phyloP scores from a whole-genome alignment of 2,888 invertebrate genomes.

The Brachyptera putata region DNA sequence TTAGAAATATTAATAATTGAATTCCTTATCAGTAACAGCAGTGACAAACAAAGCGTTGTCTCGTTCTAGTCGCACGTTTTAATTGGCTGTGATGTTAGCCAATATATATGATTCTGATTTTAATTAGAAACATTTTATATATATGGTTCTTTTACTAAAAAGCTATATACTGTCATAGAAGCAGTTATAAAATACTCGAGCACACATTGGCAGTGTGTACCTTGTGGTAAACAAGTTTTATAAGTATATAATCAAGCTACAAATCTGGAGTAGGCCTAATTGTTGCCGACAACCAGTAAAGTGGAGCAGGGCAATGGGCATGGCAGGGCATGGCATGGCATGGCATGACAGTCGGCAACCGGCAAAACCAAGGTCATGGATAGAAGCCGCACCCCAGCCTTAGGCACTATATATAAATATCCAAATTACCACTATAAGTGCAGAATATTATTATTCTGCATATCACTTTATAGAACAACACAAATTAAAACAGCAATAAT shows the following conservation, averaged over 20 bases:
- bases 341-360: neutral
- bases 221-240: constrained; percentile 18
- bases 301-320: constrained; percentile 16
- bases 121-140: no score
- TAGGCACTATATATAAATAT: neutral
- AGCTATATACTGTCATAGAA: no score
- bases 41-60: no score
- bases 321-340: no score
- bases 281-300: constrained; percentile 5
- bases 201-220: no score
- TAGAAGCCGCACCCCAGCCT: constrained; percentile 13
- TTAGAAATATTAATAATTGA: no score
- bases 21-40: no score
- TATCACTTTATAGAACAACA: neutral
- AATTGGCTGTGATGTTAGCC: no score
- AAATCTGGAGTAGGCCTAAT: constrained; percentile 12
- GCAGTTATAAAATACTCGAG: no score
- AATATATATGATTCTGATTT: no score
- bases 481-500: neutral
- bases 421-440: neutral
- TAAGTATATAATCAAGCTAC: constrained; percentile 14
- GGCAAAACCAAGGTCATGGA: constrained; percentile 13
- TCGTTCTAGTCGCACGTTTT: no score
- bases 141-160: no score
- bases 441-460: neutral